A percentile compares a stretch with the other conserved stretches of the same genome.
Conservation (phyloP, 2,888 invertebrate species). For the Tenthredo livida region DNA sequence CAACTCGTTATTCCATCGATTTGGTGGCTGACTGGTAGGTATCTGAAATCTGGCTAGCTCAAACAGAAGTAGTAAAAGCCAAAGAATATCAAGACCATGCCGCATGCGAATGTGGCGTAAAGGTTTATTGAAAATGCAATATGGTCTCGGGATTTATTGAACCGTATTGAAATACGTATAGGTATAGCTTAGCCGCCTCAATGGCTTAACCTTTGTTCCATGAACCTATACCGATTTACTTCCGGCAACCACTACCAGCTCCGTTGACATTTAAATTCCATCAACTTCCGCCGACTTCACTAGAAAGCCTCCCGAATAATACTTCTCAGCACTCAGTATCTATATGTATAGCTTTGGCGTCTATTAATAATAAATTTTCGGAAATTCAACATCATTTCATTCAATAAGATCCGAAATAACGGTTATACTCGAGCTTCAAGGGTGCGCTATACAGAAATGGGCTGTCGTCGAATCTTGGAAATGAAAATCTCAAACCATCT, state of each 20-base stretch:
- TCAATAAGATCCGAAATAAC: background rate
- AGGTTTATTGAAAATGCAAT: background rate
- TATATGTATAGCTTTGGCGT: background rate
- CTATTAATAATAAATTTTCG: background rate
- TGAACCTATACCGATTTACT: constrained; percentile 8
- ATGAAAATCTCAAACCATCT: background rate
- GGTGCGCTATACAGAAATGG: background rate
- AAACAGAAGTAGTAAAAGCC: background rate
- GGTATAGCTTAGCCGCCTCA: constrained; percentile 3
- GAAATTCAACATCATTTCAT: background rate
- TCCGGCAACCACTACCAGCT: constrained; percentile 3
- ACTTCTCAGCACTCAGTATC: background rate
- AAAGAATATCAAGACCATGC: background rate
- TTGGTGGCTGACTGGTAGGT: background rate
- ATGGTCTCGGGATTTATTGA: constrained; percentile 16
- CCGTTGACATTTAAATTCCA: constrained; percentile 39
- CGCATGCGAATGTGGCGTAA: background rate
- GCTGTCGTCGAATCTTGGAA: background rate
- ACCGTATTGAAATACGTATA: constrained; percentile 24
- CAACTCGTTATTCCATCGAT: background rate
- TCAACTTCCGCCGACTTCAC: background rate
- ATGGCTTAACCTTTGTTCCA: constrained; percentile 33
- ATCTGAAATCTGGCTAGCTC: background rate
- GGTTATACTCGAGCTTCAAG: background rate
- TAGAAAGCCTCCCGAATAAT: constrained; percentile 5